phyloP scores from a whole-genome alignment of 2,113 vertebrate species.

The Brevimyrus niger region DNA sequence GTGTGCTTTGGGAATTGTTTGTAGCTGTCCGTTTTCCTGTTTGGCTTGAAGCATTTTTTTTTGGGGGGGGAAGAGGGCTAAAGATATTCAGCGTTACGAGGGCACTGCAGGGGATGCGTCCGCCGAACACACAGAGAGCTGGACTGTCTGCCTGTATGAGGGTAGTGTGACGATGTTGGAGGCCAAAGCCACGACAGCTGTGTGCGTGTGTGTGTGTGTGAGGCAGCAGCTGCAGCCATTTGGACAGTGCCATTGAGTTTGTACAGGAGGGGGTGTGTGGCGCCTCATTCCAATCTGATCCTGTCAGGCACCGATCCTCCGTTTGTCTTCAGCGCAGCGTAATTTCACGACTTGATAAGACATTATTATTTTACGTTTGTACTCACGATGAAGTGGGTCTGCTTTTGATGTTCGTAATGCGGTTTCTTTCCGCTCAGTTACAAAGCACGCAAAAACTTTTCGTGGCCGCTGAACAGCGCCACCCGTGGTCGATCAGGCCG shows the following conservation, averaged over 20 bases:
- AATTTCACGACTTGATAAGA: neutral
- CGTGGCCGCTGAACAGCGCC: neutral
- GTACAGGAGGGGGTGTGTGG: neutral
- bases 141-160: neutral
- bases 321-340: neutral
- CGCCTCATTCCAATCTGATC: neutral
- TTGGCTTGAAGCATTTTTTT: slow-evolving; percentile 36
- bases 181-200: slow-evolving; percentile 9
- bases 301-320: neutral
- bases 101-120: neutral
- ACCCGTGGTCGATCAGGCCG: neutral
- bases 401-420: neutral
- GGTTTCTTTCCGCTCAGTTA: neutral
- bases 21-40: slow-evolving; percentile 58
- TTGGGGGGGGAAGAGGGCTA: neutral
- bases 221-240: slow-evolving; percentile 51
- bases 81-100: neutral
- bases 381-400: neutral
- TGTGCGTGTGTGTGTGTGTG: slow-evolving; percentile 25
- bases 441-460: neutral
- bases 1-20: slow-evolving; percentile 39
- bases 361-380: neutral
- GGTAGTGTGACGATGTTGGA: neutral
- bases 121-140: slow-evolving; percentile 7
- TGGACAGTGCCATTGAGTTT: slow-evolving; percentile 22